Conservation (phyloP, 2,113 vertebrate genomes). For the Lampris megalopsis region DNA sequence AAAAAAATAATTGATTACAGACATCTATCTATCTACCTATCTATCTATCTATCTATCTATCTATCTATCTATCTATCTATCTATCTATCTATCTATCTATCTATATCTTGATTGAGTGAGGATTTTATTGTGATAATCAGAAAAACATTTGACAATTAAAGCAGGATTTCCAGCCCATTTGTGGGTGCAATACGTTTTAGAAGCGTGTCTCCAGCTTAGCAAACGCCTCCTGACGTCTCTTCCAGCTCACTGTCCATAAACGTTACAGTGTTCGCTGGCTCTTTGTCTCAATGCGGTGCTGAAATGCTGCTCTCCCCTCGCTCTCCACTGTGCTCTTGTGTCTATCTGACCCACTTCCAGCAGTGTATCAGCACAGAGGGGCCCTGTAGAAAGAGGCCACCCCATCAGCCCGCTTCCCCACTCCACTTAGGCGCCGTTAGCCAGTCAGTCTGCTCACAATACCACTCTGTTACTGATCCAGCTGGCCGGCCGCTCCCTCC, state of each 20-base stretch:
- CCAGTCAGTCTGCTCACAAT: constrained; percentile 71
- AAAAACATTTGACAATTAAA: too few relatives aligned
- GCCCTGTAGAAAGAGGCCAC: constrained; percentile 69
- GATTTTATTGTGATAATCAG: too few relatives aligned
- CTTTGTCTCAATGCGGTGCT: constrained; percentile 45
- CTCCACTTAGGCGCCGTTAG: constrained; percentile 56
- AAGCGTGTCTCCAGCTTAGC: constrained; percentile 15
- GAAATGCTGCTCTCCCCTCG: constrained; percentile 30
- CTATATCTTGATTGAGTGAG: too few relatives aligned
- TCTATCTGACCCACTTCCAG: constrained; percentile 77
- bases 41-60: too few relatives aligned
- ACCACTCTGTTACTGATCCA: constrained; percentile 71
- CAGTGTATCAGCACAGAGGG: constrained; percentile 51
- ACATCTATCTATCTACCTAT: too few relatives aligned
- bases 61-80: too few relatives aligned
- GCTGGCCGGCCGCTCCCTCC: constrained; percentile 54
- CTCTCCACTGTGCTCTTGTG: constrained; percentile 44
- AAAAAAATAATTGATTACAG: too few relatives aligned
- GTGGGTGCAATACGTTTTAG: constrained; percentile 8
- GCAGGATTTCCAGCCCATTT: too few relatives aligned
- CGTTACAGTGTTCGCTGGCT: constrained; percentile 35
- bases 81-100: too few relatives aligned
- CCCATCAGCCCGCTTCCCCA: constrained; percentile 46
- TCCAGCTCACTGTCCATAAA: constrained; percentile 37
- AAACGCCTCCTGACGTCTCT: background rate